Conservation (phyloP, 2,113 vertebrate genomes). For the Spea multiplicata region DNA sequence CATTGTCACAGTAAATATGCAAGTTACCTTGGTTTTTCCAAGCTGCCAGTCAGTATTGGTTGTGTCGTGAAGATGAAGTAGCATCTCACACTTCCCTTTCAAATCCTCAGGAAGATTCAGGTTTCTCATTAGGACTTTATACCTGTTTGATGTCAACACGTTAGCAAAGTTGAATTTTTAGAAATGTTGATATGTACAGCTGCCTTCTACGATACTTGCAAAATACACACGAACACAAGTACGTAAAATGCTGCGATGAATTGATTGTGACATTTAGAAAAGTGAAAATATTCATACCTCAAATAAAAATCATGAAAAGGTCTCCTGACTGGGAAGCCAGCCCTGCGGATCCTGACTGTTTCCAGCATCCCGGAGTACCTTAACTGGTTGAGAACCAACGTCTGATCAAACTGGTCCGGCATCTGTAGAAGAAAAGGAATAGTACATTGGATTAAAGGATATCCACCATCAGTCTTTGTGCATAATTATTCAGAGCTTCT, state of each 20-base stretch:
- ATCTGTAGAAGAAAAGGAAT: constrained; percentile 64
- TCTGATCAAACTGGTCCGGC: constrained; percentile 94
- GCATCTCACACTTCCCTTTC: constrained; percentile 70
- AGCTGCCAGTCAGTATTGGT: constrained; percentile 85
- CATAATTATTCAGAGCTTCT: no score
- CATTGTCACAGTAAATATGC: no score
- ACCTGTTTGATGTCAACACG: constrained; percentile 60
- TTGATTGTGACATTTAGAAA: neutral
- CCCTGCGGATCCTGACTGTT: constrained; percentile 88
- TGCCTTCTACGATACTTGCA: no score
- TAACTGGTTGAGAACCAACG: constrained; percentile 93
- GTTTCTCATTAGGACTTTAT: constrained; percentile 83
- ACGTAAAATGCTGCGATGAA: no score
- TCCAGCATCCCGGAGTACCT: constrained; percentile 96
- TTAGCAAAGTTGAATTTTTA: no score
- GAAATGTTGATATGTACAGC: no score
- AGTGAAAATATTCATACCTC: constrained; percentile 67
- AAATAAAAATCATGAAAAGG: constrained; percentile 87
- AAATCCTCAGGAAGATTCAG: constrained; percentile 68
- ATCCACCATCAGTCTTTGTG: neutral
- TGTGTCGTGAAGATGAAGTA: constrained; percentile 80
- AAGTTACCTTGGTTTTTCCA: constrained; percentile 87
- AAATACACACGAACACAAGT: no score
- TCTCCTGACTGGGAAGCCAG: constrained; percentile 86
- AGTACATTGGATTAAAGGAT: neutral